phyloP scores from a whole-genome alignment of 2,888 invertebrate species.

The Drosophila crucigera region DNA sequence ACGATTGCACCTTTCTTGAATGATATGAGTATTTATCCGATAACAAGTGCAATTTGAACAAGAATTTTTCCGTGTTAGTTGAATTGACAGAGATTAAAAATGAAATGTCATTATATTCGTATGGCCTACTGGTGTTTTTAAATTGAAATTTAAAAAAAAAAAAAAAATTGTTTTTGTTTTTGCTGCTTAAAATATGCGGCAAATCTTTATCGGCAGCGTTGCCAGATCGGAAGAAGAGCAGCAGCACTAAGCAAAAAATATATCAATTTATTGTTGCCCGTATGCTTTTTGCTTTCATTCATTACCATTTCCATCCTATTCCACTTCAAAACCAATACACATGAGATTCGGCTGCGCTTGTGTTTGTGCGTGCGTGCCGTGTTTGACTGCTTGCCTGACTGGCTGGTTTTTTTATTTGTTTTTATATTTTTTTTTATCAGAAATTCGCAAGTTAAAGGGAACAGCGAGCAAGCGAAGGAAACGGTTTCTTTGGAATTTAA shows the following conservation, averaged over 20 bases:
- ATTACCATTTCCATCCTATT: conserved; percentile 48
- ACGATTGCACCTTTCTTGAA: conserved; percentile 39
- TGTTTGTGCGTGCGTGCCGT: conserved; percentile 21
- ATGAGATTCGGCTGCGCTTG: conserved; percentile 11
- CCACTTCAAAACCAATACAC: conserved; percentile 35
- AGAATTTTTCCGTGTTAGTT: conserved; percentile 56
- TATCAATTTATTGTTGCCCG: conserved; percentile 37
- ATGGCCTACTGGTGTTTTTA: conserved; percentile 21
- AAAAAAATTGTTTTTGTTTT: not conserved
- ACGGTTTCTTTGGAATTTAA: conserved; percentile 60
- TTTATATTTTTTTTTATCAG: conserved; percentile 19
- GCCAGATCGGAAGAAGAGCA: conserved; percentile 36
- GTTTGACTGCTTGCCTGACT: conserved; percentile 25
- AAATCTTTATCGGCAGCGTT: conserved; percentile 20
- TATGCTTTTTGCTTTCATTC: conserved; percentile 61
- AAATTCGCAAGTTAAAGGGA: conserved; percentile 50
- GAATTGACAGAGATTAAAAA: conserved; percentile 40
- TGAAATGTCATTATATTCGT: conserved; percentile 42
- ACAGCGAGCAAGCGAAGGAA: conserved; percentile 21
- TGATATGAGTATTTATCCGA: conserved; percentile 32
- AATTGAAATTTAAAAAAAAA: not conserved
- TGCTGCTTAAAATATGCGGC: conserved; percentile 4
- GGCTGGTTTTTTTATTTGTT: conserved; percentile 18
- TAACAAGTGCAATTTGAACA: conserved; percentile 51
- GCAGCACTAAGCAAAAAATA: conserved; percentile 3